Percentiles rank a stretch among this genome's conserved stretches.
These are phyloP conservation scores for Zaprionus nigranus DNA, from an alignment of 1,140 invertebrate genomes.

Conservation along the genomic window DNA sequence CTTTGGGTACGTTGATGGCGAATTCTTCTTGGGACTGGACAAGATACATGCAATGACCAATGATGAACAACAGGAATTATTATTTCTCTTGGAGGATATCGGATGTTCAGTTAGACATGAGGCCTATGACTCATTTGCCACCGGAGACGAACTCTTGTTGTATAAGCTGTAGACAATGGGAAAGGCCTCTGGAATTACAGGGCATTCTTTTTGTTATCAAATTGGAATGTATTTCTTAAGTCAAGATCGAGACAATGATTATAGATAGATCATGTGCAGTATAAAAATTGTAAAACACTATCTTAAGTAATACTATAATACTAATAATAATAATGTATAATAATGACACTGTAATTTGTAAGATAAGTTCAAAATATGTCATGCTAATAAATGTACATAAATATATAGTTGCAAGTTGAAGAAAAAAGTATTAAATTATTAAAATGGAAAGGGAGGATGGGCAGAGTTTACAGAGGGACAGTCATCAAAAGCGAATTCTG, in stretches of 20 bases:
- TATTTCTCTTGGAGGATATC: not conserved
- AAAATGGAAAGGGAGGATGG: not conserved
- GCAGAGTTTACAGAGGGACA: not conserved
- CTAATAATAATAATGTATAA: too few species aligned
- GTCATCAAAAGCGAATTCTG: slow-evolving; percentile 63
- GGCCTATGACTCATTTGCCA: not conserved
- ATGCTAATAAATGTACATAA: too few species aligned
- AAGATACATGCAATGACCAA: slow-evolving; percentile 85
- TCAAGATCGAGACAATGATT: not conserved
- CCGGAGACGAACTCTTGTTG: not conserved
- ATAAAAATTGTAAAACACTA: not conserved
- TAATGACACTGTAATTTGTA: too few species aligned
- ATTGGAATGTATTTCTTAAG: not conserved
- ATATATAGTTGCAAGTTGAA: too few species aligned
- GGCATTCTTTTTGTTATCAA: not conserved
- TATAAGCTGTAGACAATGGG: not conserved
- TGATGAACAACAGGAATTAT: not conserved
- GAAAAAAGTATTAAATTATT: not conserved
- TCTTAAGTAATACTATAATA: too few species aligned
- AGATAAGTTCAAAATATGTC: too few species aligned
- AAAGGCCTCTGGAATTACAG: not conserved
- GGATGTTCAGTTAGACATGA: not conserved
- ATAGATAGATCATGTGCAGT: too few species aligned
- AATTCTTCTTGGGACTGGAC: slow-evolving; percentile 87
- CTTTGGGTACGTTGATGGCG: slow-evolving; percentile 86